A percentile compares a stretch with the other conserved stretches of the same genome.
phyloP scores from a whole-genome alignment of 1,140 invertebrate genomes.

The Ceratina japonica region DNA sequence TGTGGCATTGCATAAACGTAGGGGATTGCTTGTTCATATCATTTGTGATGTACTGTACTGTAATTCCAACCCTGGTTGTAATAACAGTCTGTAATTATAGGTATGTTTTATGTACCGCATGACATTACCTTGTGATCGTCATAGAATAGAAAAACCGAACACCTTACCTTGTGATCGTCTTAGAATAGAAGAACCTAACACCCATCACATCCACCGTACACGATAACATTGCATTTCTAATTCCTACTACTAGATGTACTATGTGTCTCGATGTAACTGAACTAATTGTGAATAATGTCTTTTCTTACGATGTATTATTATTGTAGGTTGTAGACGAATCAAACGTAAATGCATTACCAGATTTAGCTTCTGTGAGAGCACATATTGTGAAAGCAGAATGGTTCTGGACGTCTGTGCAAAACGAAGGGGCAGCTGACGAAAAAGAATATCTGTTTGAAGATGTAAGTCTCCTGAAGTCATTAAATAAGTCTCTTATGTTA shows the following conservation, averaged over 20 bases:
- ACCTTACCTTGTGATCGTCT: too few relatives aligned
- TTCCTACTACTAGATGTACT: background rate
- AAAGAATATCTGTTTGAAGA: conserved; percentile 92
- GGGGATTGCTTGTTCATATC: background rate
- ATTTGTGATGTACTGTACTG: background rate
- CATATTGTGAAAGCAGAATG: conserved; percentile 94
- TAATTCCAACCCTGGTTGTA: background rate
- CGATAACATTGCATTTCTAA: background rate
- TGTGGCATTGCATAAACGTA: background rate
- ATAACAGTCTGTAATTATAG: background rate
- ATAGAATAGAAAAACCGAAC: too few relatives aligned
- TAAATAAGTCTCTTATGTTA: conserved; percentile 30
- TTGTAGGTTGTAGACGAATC: conserved; percentile 90
- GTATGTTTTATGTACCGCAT: background rate
- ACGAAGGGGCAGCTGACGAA: conserved; percentile 94
- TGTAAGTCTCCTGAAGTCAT: conserved; percentile 76
- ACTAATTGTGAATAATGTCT: background rate
- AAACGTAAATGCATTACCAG: conserved; percentile 84
- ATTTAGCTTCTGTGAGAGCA: conserved; percentile 81
- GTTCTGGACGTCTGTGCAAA: conserved; percentile 99
- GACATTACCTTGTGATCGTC: too few relatives aligned
- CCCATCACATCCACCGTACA: background rate
- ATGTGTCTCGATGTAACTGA: background rate
- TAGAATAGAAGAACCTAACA: too few relatives aligned
- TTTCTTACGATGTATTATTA: conserved; percentile 35